Evolutionary conservation across 2,888 invertebrate species (phyloP).

Genomic region (Timema podura): DNA sequence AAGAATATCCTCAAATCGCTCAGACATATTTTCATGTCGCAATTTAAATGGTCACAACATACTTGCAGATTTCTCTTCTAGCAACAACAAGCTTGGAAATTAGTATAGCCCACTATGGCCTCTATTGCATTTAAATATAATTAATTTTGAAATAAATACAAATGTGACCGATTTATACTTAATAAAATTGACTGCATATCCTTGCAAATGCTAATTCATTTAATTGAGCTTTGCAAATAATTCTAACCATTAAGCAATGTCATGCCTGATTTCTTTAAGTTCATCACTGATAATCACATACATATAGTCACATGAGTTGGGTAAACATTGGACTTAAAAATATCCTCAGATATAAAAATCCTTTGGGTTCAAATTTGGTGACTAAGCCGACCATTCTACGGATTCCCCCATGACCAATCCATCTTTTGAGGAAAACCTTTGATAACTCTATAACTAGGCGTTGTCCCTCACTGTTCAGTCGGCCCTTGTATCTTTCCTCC

Average conservation of each 20-base stretch:
- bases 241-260: background rate
- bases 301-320: too few species aligned
- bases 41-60: background rate
- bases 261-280: background rate
- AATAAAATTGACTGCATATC: background rate
- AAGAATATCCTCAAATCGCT: background rate
- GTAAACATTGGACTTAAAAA: too few species aligned
- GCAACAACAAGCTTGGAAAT: background rate
- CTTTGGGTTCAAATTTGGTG: too few species aligned
- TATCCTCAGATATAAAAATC: too few species aligned
- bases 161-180: background rate
- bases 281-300: background rate
- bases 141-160: conserved; percentile 8
- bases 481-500: too few species aligned
- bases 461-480: too few species aligned
- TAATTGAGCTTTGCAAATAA: background rate
- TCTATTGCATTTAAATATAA: background rate
- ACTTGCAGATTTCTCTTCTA: conserved; percentile 5
- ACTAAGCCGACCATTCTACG: too few species aligned
- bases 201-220: background rate
- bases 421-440: too few species aligned
- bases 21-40: background rate
- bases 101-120: too few species aligned
- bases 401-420: too few species aligned
- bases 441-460: too few species aligned